Evolutionary conservation across 2,113 vertebrate species (phyloP), one percentile per base, ranked within the genome.

Genomic region (Etheostoma cragini): DNA sequence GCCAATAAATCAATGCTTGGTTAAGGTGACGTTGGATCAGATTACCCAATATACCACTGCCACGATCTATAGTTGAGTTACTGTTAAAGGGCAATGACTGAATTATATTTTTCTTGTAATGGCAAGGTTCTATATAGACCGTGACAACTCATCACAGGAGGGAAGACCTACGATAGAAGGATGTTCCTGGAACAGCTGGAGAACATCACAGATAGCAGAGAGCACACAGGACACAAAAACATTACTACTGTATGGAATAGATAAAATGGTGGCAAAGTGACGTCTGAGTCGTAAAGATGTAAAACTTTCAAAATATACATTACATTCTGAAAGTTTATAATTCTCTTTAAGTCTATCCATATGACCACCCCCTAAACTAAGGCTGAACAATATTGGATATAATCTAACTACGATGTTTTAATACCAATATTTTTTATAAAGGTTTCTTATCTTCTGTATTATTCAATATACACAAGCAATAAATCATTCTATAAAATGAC

Each of bases 1-100:
- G 65, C 24, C 65, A 50, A 64, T 86, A 87, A 84, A 90, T 92
- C 21, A 12, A 56, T 35, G 16, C 12, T 62, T 49, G 65, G 35
- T 72, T 81, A 33, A 38, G 63, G n/a, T n/a, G 63, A 14, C 2
- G 19, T 52, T 70, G 45, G 53, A 54, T 65, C 15, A 58, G 67
- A 68, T 57, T 21, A 65, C 74, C 77, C 16, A 76, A 60, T 38
- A 50, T 7, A 58, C 6, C 46, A 24, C 60, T 75, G 11, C n/a
- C 15, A 33, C 1, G 8, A 47, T 47, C 10, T 56, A 71, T 6
- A 22, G 56, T 1, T 68, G 66, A 75, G 54, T 76, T 72, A 58
- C 24, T 54, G 72, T 68, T 65, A 8, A 3, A 5, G 12, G 8
- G 73, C 21, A 50, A 61, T 4, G 42, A 54, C 21, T 60, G 33